Conservation (phyloP, 2,113 vertebrate genomes). For the Heterotilapia buettikoferi region DNA sequence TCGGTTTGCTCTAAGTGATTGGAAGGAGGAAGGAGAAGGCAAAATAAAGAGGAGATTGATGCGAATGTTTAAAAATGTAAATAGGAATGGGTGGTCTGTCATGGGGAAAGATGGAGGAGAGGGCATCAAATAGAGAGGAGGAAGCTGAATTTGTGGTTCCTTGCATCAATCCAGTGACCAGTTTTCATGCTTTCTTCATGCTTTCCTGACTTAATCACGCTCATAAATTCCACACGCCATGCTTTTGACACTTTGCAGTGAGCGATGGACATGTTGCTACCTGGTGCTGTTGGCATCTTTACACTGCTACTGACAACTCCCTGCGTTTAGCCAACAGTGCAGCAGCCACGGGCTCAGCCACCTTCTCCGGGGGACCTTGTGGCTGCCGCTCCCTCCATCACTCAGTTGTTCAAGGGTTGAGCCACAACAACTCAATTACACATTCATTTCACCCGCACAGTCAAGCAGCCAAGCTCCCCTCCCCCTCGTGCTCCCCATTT, state of each 20-base stretch:
- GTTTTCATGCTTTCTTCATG: not conserved
- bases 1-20: not conserved
- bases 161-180: not conserved
- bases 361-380: not conserved
- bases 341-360: not conserved
- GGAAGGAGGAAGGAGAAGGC: not conserved
- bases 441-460: slow-evolving; percentile 60
- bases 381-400: slow-evolving; percentile 34
- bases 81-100: slow-evolving; percentile 8
- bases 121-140: not conserved
- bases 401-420: slow-evolving; percentile 46
- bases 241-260: not conserved
- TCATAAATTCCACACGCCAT: not conserved
- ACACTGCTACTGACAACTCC: slow-evolving; percentile 18
- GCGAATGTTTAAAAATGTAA: not conserved
- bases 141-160: not conserved
- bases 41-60: not conserved
- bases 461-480: slow-evolving; percentile 33
- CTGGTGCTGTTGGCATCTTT: not conserved
- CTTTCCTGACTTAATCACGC: not conserved
- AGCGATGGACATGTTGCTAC: slow-evolving; percentile 6
- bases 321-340: not conserved
- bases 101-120: not conserved
- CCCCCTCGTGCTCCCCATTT: slow-evolving; percentile 40
- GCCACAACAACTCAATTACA: slow-evolving; percentile 66